These are phyloP conservation scores for Muscicapa adusta DNA, from an alignment of 2,113 vertebrate genomes.

Conservation along the genomic window DNA sequence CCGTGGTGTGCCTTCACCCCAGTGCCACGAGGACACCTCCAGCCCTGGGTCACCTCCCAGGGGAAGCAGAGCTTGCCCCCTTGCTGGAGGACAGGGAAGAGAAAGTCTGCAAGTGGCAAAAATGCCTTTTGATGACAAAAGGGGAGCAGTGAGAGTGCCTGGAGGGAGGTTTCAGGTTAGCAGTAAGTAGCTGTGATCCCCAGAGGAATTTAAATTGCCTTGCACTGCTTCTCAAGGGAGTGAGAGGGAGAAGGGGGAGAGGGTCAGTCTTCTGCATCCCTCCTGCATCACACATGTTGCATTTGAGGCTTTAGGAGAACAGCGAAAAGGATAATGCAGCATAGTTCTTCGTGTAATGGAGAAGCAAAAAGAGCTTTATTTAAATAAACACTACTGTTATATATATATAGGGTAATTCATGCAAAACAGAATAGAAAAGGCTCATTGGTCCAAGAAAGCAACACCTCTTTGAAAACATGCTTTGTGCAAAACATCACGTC, in stretches of 20 bases:
- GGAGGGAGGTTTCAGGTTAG: background rate
- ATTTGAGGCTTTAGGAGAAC: too few relatives aligned
- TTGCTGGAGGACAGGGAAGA: too few relatives aligned
- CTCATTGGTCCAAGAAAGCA: too few relatives aligned
- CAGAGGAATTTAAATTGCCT: background rate
- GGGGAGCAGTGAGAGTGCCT: background rate
- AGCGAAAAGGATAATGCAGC: too few relatives aligned
- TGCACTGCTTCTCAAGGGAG: rapidly evolving
- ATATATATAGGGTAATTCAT: too few relatives aligned
- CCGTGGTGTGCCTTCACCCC: background rate
- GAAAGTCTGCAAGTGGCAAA: background rate
- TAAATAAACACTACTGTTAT: too few relatives aligned
- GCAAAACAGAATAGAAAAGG: too few relatives aligned
- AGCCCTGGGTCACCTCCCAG: background rate
- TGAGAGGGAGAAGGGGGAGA: background rate
- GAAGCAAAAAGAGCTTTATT: too few relatives aligned
- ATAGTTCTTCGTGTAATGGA: too few relatives aligned
- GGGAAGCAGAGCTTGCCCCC: rapidly evolving
- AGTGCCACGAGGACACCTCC: rapidly evolving
- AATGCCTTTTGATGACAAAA: background rate
- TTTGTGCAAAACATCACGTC: too few relatives aligned
- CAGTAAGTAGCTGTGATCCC: background rate
- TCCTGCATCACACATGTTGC: background rate
- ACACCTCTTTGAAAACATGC: too few relatives aligned
- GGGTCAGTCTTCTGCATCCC: background rate